These are phyloP conservation scores for Spodoptera littoralis DNA, from an alignment of 2,888 invertebrate species.

Conservation along the genomic window DNA sequence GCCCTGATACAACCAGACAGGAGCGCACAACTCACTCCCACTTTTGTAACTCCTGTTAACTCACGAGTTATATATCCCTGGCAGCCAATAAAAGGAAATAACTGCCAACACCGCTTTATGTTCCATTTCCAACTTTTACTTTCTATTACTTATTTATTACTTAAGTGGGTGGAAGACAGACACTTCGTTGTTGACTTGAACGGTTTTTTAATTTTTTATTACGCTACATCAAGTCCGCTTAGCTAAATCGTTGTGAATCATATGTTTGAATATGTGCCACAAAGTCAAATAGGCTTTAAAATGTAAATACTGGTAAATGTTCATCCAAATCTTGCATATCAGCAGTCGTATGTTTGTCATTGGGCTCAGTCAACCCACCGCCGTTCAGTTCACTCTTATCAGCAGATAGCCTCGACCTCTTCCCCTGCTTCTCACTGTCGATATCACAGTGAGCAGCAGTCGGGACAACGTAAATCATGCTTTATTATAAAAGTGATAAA, in stretches of 20 bases:
- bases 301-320: slow-evolving; percentile 43
- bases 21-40: slow-evolving; percentile 58
- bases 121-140: slow-evolving; percentile 48
- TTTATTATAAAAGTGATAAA: slow-evolving; percentile 55
- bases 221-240: too few species aligned
- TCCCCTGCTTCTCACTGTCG: slow-evolving; percentile 71
- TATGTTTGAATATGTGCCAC: background rate
- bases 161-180: background rate
- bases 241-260: background rate
- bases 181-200: slow-evolving; percentile 6
- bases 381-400: slow-evolving; percentile 75
- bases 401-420: slow-evolving; percentile 84
- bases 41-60: slow-evolving; percentile 55
- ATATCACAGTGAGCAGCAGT: slow-evolving; percentile 48
- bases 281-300: slow-evolving; percentile 13
- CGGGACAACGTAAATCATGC: slow-evolving; percentile 49
- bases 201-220: slow-evolving; percentile 1
- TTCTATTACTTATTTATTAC: slow-evolving; percentile 38
- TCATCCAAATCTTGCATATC: slow-evolving; percentile 51
- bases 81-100: slow-evolving; percentile 44
- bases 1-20: slow-evolving; percentile 54
- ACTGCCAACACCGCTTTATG: slow-evolving; percentile 38
- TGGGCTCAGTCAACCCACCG: slow-evolving; percentile 74
- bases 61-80: slow-evolving; percentile 42
- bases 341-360: slow-evolving; percentile 65